phyloP scores from a whole-genome alignment of 1,140 invertebrate genomes.

The Frieseomelitta varia region DNA sequence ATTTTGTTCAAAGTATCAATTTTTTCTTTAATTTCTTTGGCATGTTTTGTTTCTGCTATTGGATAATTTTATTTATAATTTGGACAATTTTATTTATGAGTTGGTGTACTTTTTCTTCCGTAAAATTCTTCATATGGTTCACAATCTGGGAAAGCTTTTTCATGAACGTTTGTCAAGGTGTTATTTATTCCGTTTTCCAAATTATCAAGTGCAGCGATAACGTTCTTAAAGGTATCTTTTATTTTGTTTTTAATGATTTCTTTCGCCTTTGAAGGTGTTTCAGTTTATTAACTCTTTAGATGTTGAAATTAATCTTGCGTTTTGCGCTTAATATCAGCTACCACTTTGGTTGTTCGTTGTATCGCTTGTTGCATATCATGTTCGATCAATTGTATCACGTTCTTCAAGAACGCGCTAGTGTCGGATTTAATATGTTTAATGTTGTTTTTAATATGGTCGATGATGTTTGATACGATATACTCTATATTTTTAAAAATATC shows the following conservation, averaged over 20 bases:
- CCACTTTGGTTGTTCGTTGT: neutral
- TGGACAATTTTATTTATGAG: neutral
- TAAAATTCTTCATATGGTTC: neutral
- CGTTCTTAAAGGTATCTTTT: neutral
- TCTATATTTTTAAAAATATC: too few relatives aligned
- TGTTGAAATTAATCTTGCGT: neutral
- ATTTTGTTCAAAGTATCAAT: neutral
- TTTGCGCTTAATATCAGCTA: neutral
- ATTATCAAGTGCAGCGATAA: neutral
- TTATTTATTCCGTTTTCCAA: neutral
- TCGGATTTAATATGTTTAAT: neutral
- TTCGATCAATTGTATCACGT: neutral
- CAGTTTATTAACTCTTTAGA: neutral
- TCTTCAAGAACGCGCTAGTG: neutral
- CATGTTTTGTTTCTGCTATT: neutral
- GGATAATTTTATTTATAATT: neutral
- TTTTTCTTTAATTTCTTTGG: neutral
- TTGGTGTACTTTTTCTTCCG: neutral
- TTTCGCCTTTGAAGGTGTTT: accelerated
- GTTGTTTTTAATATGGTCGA: neutral
- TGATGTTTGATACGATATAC: neutral
- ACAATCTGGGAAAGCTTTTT: neutral
- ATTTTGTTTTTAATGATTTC: neutral
- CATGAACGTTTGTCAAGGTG: neutral
- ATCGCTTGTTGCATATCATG: neutral